Percentiles rank a stretch among this genome's conserved stretches.
Conservation (phyloP, 2,797 vertebrate species). For the Hydrolagus colliei region DNA sequence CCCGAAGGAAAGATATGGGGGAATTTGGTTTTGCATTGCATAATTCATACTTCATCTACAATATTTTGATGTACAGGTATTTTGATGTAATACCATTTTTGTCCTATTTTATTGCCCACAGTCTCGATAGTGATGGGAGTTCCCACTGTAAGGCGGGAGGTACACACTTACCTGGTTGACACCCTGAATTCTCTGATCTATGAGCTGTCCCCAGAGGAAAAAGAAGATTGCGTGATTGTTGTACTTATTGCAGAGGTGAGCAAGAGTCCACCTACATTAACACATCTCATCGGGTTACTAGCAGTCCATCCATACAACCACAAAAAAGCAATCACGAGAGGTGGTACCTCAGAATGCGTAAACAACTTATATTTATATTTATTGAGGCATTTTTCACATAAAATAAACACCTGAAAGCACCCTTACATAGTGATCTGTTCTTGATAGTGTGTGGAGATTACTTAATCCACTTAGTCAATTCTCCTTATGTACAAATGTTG, state of each 20-base stretch:
- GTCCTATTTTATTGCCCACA: slow-evolving; percentile 46
- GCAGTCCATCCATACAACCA: no score
- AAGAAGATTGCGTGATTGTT: slow-evolving; percentile 91
- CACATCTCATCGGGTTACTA: no score
- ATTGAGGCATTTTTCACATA: no score
- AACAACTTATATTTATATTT: no score
- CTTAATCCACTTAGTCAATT: background rate
- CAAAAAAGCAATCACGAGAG: no score
- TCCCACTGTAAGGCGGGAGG: slow-evolving; percentile 88
- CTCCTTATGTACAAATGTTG: no score
- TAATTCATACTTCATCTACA: background rate
- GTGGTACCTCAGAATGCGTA: no score
- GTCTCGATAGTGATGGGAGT: slow-evolving; percentile 96
- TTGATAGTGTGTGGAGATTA: background rate
- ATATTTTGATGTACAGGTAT: no score
- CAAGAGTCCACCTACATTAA: background rate
- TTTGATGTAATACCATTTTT: slow-evolving; percentile 24
- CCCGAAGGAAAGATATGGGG: no score
- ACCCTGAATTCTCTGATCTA: slow-evolving; percentile 90
- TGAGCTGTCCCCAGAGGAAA: slow-evolving; percentile 81
- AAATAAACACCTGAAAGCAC: no score
- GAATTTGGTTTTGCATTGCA: background rate
- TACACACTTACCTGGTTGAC: slow-evolving; percentile 89
- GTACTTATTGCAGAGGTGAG: slow-evolving; percentile 90
- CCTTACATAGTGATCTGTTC: no score